Evolutionary conservation across 2,113 vertebrate genomes (phyloP).

Genomic region (Reinhardtius hippoglossoides): DNA sequence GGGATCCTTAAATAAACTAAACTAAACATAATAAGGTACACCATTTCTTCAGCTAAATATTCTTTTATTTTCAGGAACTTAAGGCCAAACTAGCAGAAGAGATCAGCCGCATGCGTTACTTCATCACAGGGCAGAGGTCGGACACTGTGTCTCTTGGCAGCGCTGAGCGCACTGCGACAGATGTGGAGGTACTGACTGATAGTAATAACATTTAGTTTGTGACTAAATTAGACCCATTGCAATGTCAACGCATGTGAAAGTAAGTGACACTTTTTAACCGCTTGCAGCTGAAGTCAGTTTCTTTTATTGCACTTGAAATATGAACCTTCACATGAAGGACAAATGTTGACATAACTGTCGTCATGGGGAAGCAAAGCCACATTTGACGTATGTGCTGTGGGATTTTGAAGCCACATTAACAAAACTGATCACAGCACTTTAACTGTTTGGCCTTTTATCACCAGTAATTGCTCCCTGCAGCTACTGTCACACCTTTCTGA

Average conservation of each 20-base stretch:
- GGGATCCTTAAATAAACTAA: neutral
- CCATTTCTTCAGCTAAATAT: neutral
- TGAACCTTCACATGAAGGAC: slow-evolving; percentile 5
- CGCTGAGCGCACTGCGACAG: slow-evolving; percentile 81
- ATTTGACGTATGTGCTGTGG: neutral
- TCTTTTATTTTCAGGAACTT: slow-evolving; percentile 85
- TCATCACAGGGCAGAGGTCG: slow-evolving; percentile 86
- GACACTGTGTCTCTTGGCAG: slow-evolving; percentile 66
- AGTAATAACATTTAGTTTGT: neutral
- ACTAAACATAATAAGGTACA: neutral
- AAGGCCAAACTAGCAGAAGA: slow-evolving; percentile 89
- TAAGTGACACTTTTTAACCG: neutral
- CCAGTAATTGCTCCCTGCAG: slow-evolving; percentile 25
- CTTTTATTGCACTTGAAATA: slow-evolving; percentile 4
- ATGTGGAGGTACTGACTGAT: slow-evolving; percentile 86
- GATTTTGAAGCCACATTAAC: slow-evolving; percentile 19
- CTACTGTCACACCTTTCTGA: neutral
- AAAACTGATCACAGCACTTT: slow-evolving; percentile 19
- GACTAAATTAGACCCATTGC: neutral
- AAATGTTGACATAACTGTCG: neutral
- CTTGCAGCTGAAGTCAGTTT: slow-evolving; percentile 9
- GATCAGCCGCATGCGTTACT: slow-evolving; percentile 88
- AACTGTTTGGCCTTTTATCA: slow-evolving; percentile 15
- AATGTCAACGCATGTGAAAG: neutral
- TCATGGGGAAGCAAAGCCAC: neutral